These are phyloP conservation scores for Acrocephalus scirpaceus DNA, from an alignment of 2,797 vertebrate species.

Conservation along the genomic window DNA sequence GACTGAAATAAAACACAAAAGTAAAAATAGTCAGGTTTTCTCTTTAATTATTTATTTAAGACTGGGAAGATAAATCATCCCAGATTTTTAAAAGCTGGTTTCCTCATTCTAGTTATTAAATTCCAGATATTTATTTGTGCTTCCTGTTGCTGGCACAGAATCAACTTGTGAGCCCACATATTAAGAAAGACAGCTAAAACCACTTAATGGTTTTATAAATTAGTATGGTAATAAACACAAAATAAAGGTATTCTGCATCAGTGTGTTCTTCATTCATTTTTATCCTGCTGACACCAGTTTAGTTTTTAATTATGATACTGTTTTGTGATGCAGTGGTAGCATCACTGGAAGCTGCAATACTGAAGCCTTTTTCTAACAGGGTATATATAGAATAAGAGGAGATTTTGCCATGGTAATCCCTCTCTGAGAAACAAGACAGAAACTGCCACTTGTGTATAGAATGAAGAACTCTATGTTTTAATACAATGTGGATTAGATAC, in stretches of 20 bases:
- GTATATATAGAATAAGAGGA: not conserved
- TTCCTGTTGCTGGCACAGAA: not conserved
- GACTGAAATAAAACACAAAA: constrained; percentile 30
- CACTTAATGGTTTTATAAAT: not conserved
- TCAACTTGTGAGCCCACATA: not conserved
- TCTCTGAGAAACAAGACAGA: not conserved
- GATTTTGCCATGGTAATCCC: not conserved
- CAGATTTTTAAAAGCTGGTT: constrained; percentile 12
- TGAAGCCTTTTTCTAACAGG: not conserved
- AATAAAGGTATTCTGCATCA: not conserved
- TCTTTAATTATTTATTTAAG: constrained; percentile 33
- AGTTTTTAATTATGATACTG: not conserved
- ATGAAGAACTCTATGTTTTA: not conserved
- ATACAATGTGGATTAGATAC: not conserved
- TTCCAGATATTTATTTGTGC: not conserved
- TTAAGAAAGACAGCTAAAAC: not conserved
- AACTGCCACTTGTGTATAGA: not conserved
- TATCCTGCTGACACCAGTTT: not conserved
- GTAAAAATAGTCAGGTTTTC: not conserved
- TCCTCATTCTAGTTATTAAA: not conserved
- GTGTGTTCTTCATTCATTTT: not conserved
- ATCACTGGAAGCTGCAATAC: not conserved
- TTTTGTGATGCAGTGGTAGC: not conserved
- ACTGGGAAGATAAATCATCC: not conserved
- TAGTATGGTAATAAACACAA: not conserved